Evolutionary conservation across 2,888 invertebrate species (phyloP).

Genomic region (Dynastes hyllus): DNA sequence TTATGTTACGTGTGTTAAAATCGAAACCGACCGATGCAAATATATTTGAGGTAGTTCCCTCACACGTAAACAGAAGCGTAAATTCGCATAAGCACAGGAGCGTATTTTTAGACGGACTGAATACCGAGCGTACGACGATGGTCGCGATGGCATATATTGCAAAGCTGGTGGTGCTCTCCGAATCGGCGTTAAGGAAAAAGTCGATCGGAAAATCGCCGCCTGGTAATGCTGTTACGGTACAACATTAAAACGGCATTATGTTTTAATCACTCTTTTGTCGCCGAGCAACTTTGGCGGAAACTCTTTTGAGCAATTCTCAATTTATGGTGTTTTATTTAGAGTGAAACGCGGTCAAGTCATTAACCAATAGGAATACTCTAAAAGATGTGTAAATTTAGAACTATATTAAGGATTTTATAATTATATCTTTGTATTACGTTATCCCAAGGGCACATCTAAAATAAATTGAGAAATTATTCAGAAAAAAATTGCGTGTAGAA

Average conservation of each 20-base stretch:
- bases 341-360: not conserved
- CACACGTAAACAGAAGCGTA: constrained; percentile 44
- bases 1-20: constrained; percentile 41
- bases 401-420: too few species aligned
- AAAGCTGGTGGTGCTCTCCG: too few species aligned
- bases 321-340: constrained; percentile 10
- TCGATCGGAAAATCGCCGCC: constrained; percentile 31
- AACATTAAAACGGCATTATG: constrained; percentile 13
- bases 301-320: constrained; percentile 4
- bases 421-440: too few species aligned
- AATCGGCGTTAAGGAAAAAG: constrained; percentile 34
- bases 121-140: constrained; percentile 11
- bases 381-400: too few species aligned
- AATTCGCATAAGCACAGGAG: constrained; percentile 38
- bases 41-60: constrained; percentile 46
- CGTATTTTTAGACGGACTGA: constrained; percentile 41
- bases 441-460: too few species aligned
- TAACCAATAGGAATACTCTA: too few species aligned
- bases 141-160: too few species aligned
- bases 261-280: constrained; percentile 16
- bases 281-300: constrained; percentile 23
- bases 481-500: too few species aligned
- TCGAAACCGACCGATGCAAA: constrained; percentile 44
- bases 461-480: too few species aligned
- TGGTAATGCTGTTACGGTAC: too few species aligned